Evolutionary conservation across 2,113 vertebrate species (phyloP).

Genomic region (Galbula dea): DNA sequence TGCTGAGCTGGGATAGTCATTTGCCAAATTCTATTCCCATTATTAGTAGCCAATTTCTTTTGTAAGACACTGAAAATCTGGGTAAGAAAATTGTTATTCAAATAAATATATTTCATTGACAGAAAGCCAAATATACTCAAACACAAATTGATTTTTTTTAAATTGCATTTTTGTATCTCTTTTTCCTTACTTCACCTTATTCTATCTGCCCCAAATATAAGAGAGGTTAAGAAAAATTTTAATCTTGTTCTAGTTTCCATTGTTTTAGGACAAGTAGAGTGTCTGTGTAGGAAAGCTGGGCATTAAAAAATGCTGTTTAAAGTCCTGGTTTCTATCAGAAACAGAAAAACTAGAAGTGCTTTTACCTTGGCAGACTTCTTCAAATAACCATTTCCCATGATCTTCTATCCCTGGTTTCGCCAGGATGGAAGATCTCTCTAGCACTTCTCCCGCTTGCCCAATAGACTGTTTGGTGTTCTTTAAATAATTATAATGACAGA

Average conservation of each 20-base stretch:
- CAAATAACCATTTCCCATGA: neutral
- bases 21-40: neutral
- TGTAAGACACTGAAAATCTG: neutral
- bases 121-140: neutral
- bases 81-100: neutral
- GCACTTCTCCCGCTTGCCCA: neutral
- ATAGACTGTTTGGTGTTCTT: neutral
- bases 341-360: neutral
- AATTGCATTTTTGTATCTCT: neutral
- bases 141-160: neutral
- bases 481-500: neutral
- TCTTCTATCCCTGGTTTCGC: neutral
- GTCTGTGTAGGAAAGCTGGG: neutral
- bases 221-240: neutral
- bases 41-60: constrained; percentile 1
- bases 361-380: neutral
- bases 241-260: neutral
- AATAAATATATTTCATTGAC: neutral
- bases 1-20: neutral
- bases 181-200: neutral
- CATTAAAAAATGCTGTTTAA: neutral
- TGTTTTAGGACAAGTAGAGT: neutral
- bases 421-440: neutral
- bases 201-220: neutral
- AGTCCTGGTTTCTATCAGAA: neutral